These are phyloP conservation scores for Gila robusta DNA, from an alignment of 2,797 vertebrate genomes.

Conservation along the genomic window DNA sequence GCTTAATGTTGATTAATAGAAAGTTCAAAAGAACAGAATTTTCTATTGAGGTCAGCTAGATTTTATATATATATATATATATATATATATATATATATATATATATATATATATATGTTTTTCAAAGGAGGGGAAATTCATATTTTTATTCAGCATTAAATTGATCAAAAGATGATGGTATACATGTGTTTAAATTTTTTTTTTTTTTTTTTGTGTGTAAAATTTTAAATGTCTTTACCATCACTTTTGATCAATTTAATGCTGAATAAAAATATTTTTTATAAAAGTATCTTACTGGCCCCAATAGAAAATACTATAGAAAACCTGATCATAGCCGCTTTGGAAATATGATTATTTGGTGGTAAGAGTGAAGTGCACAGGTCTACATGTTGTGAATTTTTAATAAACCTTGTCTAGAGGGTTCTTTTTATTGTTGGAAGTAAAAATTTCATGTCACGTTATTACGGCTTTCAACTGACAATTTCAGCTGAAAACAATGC, in stretches of 20 bases:
- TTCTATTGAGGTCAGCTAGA: too few relatives aligned
- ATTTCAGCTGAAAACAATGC: constrained; percentile 56
- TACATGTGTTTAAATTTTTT: background rate
- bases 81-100: too few relatives aligned
- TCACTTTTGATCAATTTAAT: background rate
- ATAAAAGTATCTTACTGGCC: background rate
- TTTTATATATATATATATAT: too few relatives aligned
- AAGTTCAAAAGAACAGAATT: too few relatives aligned
- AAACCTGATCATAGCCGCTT: constrained; percentile 64
- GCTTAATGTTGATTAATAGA: background rate
- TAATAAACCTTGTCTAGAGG: constrained; percentile 38
- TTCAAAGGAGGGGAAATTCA: background rate
- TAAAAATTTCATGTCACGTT: constrained; percentile 60
- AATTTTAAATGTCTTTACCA: background rate
- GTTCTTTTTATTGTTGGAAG: constrained; percentile 37
- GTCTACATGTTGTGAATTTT: constrained; percentile 37
- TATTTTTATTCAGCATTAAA: background rate
- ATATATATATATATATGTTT: too few relatives aligned
- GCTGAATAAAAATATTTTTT: background rate
- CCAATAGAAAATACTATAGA: constrained; percentile 59
- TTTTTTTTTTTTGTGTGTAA: background rate
- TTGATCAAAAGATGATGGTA: background rate
- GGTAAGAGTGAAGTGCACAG: background rate
- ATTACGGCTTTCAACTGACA: constrained; percentile 50
- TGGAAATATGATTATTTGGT: constrained; percentile 58